Base-by-base conservation (phyloP, 2,113 vertebrate species). In the Neoarius graeffei region DNA sequence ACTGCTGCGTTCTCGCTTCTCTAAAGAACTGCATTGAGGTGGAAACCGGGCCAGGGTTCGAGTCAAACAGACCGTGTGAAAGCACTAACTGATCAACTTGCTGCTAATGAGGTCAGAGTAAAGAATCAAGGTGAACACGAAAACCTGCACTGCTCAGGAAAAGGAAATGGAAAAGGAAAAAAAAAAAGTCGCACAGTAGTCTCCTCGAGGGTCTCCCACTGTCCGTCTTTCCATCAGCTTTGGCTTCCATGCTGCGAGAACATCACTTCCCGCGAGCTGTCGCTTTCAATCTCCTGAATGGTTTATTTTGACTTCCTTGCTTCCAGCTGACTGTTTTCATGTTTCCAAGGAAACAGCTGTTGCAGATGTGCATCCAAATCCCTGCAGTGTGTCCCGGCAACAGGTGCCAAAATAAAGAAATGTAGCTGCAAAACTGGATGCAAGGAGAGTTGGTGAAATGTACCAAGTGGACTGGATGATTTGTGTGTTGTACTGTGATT, bases 331-430 rank as follows among this genome's bases (percentile, higher is more conserved):
- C 54, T 85, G 67, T 66, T 92, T 88, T 90, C 81, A 87, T 91
- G 82, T 92, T 91, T 86, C 56, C 84, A 90, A 74, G 81, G 80
- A 87, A 91, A 50, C 90, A 86, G 91, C 91, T 91, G 89, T 86
- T 81, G 67, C 87, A 90, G 82, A 88, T 87, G 73, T 89, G 85
- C 76, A 54, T 80, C 84, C 54, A 10, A 20, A 87, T 73, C 1
- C 71, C 52, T 50, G 77, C 60, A 76, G 91, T 88, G 88, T 87
- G 79, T 69, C 4, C 1, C 13, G 14, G n/a, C 79, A 87, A 84
- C 77, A 86, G 74, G 59, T 89, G 85, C 84, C 80, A 87, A 81
- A 80, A 80, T 83, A 87, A 89, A 88, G 35, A 88, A 81, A 81
- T 82, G 35, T n/a, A 87, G 48, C 25, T 3, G 13, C 30, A 48